Evolutionary conservation across 2,888 invertebrate genomes (phyloP), one percentile per base, ranked within the genome.

Genomic region (Lepidonotus clava): DNA sequence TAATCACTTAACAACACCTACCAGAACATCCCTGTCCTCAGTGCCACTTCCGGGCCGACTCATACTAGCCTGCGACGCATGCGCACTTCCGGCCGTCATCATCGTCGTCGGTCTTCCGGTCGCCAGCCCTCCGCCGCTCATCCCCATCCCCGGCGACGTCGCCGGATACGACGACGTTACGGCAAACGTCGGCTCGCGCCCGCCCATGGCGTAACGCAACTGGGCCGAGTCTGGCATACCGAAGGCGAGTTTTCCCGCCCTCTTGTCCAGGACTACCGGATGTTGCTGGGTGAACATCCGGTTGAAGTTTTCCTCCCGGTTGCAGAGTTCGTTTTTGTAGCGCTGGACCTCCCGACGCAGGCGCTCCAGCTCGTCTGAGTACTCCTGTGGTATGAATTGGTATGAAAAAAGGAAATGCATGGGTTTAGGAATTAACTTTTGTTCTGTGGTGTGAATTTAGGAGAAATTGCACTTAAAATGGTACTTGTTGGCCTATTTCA

Each of bases 281-380:
- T 92, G 91, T 56, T 90, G 89, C 1, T 93, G 92, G 0, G 91
- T 91, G 89, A 94, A 94, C 91, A 93, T 91, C 66, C 93, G 90
- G 89, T 93, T 94, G 87, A 93, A 94, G 88, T 93, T 94, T 71
- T 88, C 88, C 84, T 94, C 94, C 36, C 94, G 85, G 89, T 94
- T 94, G 84, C 90, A 91, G 18, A 94, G 90, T 80, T 94, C 94
- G 87, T 93, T 91, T 32, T 92, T 89, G 86, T 93, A 94, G 51
- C 92, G 88, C 83, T 92, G 91, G 0, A 94, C 90, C 88, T 93
- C 93, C 24, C 90, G 90, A 61, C 92, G 89, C 76, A 94, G 89
- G 83, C 91, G 89, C 84, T 93, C 93, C n/a, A 93, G 61, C 85
- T 94, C 93, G 34, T 92, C 92, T 83, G 91, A 91, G 56, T 92